Percentiles rank a stretch among this genome's conserved stretches.
phyloP scores from a whole-genome alignment of 2,888 invertebrate species.

The Caenorhabditis drosophilae region DNA sequence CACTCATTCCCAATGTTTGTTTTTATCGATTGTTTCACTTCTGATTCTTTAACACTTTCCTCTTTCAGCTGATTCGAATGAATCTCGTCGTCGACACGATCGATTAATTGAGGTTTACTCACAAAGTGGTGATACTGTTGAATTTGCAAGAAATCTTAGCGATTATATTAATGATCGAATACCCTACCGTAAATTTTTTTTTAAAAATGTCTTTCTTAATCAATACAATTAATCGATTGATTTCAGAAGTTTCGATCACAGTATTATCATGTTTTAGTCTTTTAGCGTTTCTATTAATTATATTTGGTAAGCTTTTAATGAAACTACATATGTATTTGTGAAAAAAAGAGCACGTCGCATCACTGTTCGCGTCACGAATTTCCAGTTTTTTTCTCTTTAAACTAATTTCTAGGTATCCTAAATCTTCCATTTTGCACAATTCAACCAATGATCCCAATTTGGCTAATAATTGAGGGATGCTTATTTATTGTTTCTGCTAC shows the following conservation, averaged over 20 bases:
- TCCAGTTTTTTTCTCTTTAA: neutral
- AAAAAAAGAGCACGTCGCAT: too few relatives aligned
- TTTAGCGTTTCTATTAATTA: conserved; percentile 30
- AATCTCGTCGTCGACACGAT: conserved; percentile 38
- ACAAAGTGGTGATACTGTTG: conserved; percentile 58
- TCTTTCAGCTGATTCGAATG: conserved; percentile 38
- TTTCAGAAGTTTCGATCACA: conserved; percentile 32
- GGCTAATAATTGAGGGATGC: conserved; percentile 57
- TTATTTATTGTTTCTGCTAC: conserved; percentile 57
- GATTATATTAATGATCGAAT: conserved; percentile 58
- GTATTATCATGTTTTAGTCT: conserved; percentile 24
- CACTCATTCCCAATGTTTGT: neutral
- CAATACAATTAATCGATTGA: neutral
- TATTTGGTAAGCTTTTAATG: too few relatives aligned
- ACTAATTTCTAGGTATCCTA: conserved; percentile 43
- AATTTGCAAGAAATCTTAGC: conserved; percentile 61
- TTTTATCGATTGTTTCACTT: neutral
- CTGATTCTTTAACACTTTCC: too few relatives aligned
- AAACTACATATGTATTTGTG: too few relatives aligned
- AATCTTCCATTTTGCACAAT: conserved; percentile 60
- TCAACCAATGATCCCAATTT: conserved; percentile 66
- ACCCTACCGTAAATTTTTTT: conserved; percentile 43
- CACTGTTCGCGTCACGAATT: conserved; percentile 33
- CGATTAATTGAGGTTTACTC: conserved; percentile 56
- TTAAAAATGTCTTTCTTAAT: too few relatives aligned